Percentiles rank a stretch among this genome's conserved stretches.
These are phyloP conservation scores for Cassiopea xamachana DNA, from an alignment of 30 jellyfish, hydroid and myxozoan genomes.

Conservation along the genomic window DNA sequence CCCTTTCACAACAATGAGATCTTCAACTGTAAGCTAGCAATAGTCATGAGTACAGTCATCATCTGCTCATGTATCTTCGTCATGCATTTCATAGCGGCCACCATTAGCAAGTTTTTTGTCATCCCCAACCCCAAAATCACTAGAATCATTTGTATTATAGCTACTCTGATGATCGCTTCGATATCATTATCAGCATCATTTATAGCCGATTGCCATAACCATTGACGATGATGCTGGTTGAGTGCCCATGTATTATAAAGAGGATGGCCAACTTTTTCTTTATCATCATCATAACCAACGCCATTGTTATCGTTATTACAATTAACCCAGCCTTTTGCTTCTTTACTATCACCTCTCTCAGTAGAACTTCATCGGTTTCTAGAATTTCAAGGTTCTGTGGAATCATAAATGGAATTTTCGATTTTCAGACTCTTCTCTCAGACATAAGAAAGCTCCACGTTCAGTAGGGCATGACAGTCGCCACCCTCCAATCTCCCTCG, in stretches of 20 bases:
- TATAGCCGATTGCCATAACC: neutral
- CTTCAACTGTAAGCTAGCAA: neutral
- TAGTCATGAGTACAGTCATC: neutral
- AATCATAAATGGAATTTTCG: too few species aligned
- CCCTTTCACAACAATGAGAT: neutral
- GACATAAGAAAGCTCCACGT: constrained; percentile 62
- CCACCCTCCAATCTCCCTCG: constrained; percentile 72
- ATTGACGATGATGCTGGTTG: too few species aligned
- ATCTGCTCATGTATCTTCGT: neutral
- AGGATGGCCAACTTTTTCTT: neutral
- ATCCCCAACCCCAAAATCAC: neutral
- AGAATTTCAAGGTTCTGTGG: too few species aligned
- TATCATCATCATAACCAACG: neutral
- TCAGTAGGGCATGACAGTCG: constrained; percentile 63
- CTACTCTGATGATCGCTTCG: neutral
- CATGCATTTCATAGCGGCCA: neutral
- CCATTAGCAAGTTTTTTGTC: neutral
- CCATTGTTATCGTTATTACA: neutral
- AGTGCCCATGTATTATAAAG: neutral
- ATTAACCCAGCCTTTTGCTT: too few species aligned
- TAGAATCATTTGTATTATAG: neutral
- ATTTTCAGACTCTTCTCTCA: constrained; percentile 32
- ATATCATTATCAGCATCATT: neutral
- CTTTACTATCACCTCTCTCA: neutral
- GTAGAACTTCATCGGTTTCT: neutral